Evolutionary conservation across 2,797 vertebrate species (phyloP), one percentile per base, ranked within the genome.

Genomic region (Adelosebastes latens): DNA sequence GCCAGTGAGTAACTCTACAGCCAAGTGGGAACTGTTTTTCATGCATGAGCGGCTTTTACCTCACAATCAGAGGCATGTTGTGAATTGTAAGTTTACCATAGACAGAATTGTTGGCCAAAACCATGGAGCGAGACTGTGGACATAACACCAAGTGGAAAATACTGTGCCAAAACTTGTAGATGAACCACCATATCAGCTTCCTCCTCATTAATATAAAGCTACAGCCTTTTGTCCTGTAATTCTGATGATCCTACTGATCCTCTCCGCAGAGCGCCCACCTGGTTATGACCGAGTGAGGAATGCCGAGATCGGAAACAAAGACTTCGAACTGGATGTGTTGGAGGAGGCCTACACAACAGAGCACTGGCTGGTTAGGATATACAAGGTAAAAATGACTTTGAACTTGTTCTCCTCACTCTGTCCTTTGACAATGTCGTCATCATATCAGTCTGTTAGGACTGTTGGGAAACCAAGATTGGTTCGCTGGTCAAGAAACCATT

Each of bases 271-370:
- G 93, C 97, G 98, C 36, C 98, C 98, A 2, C 98, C 98, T 10
- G 98, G 98, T 81, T 99, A 99, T 5, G 98, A 99, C 94, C 91
- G 98, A 53, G 98, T 99, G 87, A 96, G 98, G 90, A 99, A 99
- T 0, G 98, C 98, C 0, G 98, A 99, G 90, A 99, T 99, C 20
- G 98, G 98, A 53, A 99, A 99, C 95, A 99, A 99, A 95, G 98
- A 99, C 93, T 99, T 99, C 76, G 98, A 99, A 82, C 97, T 99
- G 91, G 98, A 99, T 3, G 98, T 99, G 73, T 86, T 99, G 89
- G 98, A 99, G 91, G 98, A 99, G 93, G 98, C 98, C 0, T 99
- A 99, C 88, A 99, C 98, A 63, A 99, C 98, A 93, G 98, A 99
- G 89, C 98, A 99, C 81, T 99, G 98, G 98, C 95, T 99, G 64